Evolutionary conservation across 2,888 invertebrate species (phyloP).

Genomic region (Isotomurus palustris): DNA sequence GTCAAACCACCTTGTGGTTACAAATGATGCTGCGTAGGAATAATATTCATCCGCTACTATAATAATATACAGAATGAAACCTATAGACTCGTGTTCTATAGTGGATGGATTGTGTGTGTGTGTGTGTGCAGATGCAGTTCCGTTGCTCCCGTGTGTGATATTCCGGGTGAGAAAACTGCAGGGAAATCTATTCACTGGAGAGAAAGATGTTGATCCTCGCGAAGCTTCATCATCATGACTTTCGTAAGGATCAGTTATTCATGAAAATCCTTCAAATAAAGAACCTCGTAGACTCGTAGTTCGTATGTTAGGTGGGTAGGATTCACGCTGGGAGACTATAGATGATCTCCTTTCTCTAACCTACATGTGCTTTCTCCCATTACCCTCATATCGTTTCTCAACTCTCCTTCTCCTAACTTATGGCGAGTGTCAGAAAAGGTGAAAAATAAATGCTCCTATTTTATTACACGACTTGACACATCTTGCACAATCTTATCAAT

Average conservation of each 20-base stretch:
- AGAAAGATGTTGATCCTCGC: neutral
- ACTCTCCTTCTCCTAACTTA: neutral
- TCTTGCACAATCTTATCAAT: neutral
- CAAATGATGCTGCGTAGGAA: too few species aligned
- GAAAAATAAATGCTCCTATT: neutral
- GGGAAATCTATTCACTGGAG: conserved; percentile 14
- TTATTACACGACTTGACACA: neutral
- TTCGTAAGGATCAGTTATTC: conserved; percentile 18
- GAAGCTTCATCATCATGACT: conserved; percentile 16
- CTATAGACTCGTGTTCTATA: neutral
- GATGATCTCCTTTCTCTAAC: neutral
- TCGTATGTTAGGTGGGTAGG: conserved; percentile 1
- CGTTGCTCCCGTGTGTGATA: too few species aligned
- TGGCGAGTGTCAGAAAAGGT: neutral
- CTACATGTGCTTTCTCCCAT: neutral
- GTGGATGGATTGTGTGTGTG: neutral
- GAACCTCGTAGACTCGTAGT: too few species aligned
- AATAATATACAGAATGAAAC: neutral
- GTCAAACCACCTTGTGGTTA: too few species aligned
- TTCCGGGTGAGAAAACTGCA: neutral
- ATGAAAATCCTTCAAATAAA: conserved; percentile 19
- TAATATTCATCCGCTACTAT: too few species aligned
- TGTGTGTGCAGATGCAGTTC: too few species aligned
- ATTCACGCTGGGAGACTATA: neutral
- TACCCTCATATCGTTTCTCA: too few species aligned